These are phyloP conservation scores for Aphelenchoides avenae DNA, from an alignment of 1,140 invertebrate species.

Conservation along the genomic window DNA sequence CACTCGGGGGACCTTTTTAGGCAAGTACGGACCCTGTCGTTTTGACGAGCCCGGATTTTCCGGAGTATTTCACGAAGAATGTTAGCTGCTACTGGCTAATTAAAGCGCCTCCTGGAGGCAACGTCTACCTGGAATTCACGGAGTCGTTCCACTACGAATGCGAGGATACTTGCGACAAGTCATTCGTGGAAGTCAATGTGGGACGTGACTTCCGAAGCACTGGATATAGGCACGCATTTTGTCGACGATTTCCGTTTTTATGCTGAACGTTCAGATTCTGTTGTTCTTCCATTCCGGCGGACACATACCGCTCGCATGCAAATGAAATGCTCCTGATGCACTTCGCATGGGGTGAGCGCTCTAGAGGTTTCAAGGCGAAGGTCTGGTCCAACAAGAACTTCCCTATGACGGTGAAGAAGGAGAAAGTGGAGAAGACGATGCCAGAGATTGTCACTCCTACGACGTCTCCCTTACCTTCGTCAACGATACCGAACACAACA, in stretches of 20 bases:
- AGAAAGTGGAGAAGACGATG: conserved; percentile 1
- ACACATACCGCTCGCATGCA: conserved; percentile 40
- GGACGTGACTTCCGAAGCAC: conserved; percentile 40
- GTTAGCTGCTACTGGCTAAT: conserved; percentile 51
- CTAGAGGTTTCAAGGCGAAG: conserved; percentile 26
- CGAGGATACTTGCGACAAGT: conserved; percentile 57
- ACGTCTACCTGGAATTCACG: conserved; percentile 47
- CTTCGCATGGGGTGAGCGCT: conserved; percentile 31
- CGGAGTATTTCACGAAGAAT: conserved; percentile 32
- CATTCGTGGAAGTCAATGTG: conserved; percentile 53
- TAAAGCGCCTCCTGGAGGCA: conserved; percentile 41
- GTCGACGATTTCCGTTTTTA: conserved; percentile 9
- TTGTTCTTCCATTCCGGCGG: conserved; percentile 39
- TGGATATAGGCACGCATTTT: conserved; percentile 33
- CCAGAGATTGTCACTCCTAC: no score
- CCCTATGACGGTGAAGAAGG: not conserved
- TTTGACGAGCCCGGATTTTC: conserved; percentile 37
- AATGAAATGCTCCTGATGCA: conserved; percentile 53
- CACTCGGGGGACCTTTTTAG: conserved; percentile 5
- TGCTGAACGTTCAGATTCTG: conserved; percentile 45
- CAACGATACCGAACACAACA: conserved; percentile 13
- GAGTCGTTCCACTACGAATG: conserved; percentile 53
- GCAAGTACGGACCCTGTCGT: no score
- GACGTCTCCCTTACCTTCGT: no score
- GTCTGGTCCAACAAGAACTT: conserved; percentile 17